A percentile compares a stretch with the other conserved stretches of the same genome.
Evolutionary conservation across 2,888 invertebrate genomes (phyloP).

Genomic region (Tribolium freemani): DNA sequence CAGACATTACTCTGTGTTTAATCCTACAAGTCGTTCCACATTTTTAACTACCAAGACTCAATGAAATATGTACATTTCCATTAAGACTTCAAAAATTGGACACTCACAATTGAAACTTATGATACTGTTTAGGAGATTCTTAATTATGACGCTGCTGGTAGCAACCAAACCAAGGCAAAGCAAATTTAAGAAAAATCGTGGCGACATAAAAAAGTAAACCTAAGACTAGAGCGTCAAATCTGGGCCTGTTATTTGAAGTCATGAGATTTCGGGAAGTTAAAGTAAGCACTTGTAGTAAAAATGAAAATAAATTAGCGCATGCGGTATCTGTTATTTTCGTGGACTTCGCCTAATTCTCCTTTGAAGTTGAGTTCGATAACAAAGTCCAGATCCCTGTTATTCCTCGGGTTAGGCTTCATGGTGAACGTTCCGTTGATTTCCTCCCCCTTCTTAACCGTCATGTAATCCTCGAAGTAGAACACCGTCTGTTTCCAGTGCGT

Average conservation of each 20-base stretch:
- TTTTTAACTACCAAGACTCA: not conserved
- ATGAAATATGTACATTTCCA: not conserved
- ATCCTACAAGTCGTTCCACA: conserved; percentile 5
- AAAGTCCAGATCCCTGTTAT: conserved; percentile 98
- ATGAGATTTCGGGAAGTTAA: conserved; percentile 15
- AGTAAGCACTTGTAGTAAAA: conserved; percentile 16
- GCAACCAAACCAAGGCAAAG: not conserved
- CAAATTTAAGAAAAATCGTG: conserved; percentile 4
- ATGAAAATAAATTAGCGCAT: conserved; percentile 80
- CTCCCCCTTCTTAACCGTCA: conserved; percentile 97
- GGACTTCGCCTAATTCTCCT: conserved; percentile 87
- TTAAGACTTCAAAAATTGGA: not conserved
- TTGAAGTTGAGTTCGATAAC: conserved; percentile 93
- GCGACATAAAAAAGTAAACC: conserved; percentile 20
- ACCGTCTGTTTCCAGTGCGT: conserved; percentile 99
- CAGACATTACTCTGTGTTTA: conserved; percentile 1
- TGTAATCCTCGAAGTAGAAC: conserved; percentile 97
- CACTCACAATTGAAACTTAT: not conserved
- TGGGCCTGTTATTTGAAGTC: conserved; percentile 9
- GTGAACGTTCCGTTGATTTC: conserved; percentile 92
- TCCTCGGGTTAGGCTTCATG: conserved; percentile 96
- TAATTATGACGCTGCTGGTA: not conserved
- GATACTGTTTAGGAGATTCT: conserved; percentile 3
- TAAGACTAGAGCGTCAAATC: conserved; percentile 34
- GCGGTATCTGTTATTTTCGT: conserved; percentile 88